Evolutionary conservation across 2,797 vertebrate species (phyloP), one percentile per base, ranked within the genome.

Genomic region (Eleutherodactylus coqui): DNA sequence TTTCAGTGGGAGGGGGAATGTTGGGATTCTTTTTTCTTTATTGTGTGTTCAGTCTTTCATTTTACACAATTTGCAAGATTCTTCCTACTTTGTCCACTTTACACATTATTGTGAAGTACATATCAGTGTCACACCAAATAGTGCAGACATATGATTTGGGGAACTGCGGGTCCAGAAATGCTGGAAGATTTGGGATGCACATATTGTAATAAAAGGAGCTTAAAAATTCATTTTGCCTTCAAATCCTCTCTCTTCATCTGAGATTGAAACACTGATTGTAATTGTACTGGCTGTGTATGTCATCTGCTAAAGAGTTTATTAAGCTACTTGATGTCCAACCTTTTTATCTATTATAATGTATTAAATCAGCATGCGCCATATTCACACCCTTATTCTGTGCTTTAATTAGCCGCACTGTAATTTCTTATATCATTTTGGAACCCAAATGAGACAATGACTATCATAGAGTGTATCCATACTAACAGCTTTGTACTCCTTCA

Each of bases 161-260:
- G 77, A 72, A 75, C 21, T 88, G 88, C 86, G 79, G 86, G 87
- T 51, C 19, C 83, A 53, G 43, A 79, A 85, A 85, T 67, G 75
- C 75, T 90, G 80, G 75, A 77, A 84, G 89, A 82, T 89, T n/a
- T 86, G 36, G 62, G 78, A 70, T 87, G 82, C 19, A 49, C 51
- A 75, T 60, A 83, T 82, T 89, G 47, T 90, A 91, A 89, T 83
- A 89, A 85, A 85, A 70, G 76, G 89, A 89, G 85, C 41, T 73
- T 69, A 89, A 21, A 73, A 78, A 60, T 72, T 75, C 49, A 75
- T 83, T 83, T 72, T 75, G 69, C 69, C 38, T 45, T 43, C 13
- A 75, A 72, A 83, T 75, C 69, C 70, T 45, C 32, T 43, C 17
- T 73, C 55, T 73, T 75, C 27, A 72, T 75, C 38, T 32, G 36